Conservation (phyloP, 92 coral and sea anemone genomes). For the Phenganax stokvisi region DNA sequence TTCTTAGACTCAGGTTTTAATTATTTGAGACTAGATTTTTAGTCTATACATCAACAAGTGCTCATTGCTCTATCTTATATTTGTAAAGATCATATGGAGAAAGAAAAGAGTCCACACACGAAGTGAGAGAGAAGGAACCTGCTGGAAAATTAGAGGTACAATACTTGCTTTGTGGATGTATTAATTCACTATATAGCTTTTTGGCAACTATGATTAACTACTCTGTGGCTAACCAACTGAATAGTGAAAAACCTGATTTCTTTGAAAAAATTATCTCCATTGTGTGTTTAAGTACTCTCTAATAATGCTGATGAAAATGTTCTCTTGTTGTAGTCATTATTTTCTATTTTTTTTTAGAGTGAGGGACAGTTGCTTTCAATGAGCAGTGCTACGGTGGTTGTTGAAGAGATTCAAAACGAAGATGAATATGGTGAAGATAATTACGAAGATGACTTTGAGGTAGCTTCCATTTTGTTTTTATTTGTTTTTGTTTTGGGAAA, state of each 20-base stretch:
- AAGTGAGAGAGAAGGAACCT: not conserved
- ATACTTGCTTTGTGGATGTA: too few species aligned
- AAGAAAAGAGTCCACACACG: conserved; percentile 1
- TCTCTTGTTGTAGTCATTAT: not conserved
- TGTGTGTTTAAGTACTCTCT: too few species aligned
- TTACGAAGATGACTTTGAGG: conserved; percentile 96
- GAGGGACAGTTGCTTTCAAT: conserved; percentile 24
- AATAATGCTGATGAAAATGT: too few species aligned
- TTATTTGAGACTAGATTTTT: too few species aligned
- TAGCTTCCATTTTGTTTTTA: not conserved
- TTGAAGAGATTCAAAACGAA: conserved; percentile 57
- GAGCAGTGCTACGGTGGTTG: conserved; percentile 45
- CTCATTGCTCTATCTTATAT: not conserved
- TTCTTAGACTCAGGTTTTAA: too few species aligned
- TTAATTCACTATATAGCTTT: not conserved
- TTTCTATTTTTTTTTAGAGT: not conserved
- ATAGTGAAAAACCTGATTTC: too few species aligned
- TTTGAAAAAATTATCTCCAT: too few species aligned
- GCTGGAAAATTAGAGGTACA: conserved; percentile 14
- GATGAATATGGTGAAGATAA: conserved; percentile 64
- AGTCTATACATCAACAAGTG: not conserved
- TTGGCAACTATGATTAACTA: not conserved
- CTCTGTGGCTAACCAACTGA: too few species aligned
- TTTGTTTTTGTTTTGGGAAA: not conserved
- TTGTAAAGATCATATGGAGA: not conserved